Conservation (phyloP, 2,888 invertebrate species). For the Limnephilus rhombicus region DNA sequence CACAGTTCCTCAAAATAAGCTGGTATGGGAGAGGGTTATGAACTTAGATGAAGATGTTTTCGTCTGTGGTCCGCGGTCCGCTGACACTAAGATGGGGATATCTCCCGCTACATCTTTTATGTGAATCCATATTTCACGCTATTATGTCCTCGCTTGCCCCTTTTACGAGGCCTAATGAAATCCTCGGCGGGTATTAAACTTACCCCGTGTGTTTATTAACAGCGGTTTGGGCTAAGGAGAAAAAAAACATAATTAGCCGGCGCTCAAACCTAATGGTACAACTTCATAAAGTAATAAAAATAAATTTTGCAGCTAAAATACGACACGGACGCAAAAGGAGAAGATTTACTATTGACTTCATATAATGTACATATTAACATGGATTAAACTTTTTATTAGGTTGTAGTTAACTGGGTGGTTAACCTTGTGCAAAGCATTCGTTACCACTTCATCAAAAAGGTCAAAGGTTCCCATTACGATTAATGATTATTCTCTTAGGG, state of each 20-base stretch:
- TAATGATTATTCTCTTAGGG: not conserved
- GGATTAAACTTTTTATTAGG: not conserved
- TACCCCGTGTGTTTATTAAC: not conserved
- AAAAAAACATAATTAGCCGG: slow-evolving; percentile 26
- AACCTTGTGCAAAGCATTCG: not conserved
- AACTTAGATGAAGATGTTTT: slow-evolving; percentile 34
- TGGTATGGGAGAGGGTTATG: not conserved
- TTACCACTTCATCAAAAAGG: not conserved
- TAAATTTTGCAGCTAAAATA: not conserved
- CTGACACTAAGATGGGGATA: slow-evolving; percentile 40
- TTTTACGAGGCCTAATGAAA: slow-evolving; percentile 46
- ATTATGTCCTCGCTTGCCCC: slow-evolving; percentile 43
- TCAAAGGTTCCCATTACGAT: not conserved
- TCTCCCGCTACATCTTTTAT: slow-evolving; percentile 42
- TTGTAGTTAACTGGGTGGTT: not conserved
- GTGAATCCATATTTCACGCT: slow-evolving; percentile 56
- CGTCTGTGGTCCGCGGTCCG: not conserved
- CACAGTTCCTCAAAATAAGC: not conserved
- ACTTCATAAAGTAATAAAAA: not conserved
- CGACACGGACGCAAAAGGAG: not conserved
- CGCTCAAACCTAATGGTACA: slow-evolving; percentile 27
- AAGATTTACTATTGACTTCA: not conserved
- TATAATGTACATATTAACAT: not conserved
- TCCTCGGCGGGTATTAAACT: slow-evolving; percentile 20
- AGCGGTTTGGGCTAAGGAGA: not conserved